Evolutionary conservation across 2,888 invertebrate genomes (phyloP), one percentile per base, ranked within the genome.

Genomic region (Protonemura montana): DNA sequence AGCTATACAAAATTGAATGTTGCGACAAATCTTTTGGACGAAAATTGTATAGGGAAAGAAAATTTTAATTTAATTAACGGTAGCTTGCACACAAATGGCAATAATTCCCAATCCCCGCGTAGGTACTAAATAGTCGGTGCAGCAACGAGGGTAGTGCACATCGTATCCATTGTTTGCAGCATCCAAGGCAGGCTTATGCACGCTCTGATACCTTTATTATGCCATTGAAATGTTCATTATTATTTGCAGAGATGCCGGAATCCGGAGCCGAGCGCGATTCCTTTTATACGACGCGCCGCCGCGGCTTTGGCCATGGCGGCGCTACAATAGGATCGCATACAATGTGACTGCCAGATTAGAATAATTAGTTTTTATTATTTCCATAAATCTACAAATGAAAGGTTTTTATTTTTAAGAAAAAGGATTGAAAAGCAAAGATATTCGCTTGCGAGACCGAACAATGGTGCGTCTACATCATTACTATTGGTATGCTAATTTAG

Each of bases 301-400:
- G 16, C 59, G 59, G 59, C 59, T 59, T 59, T 59, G 59, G 59
- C 7, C 59, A 21, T 2, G 59, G 35, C 10, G 35, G 59, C 13
- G 59, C 59, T 13, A 82, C 82, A 30, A 82, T 29, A 29, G 30
- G 16, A 29, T 82, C 5, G 41, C 82, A 41, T 30, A 82, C 82
- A 82, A 82, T 82, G 82, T n/a, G 78, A 78, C 82, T 41, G 41
- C n/a, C 82, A 41, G 82, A 82, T 82, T 82, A 41, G 82, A 82
- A 41, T 41, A 82, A 82, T 82, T 82, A 82, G 82, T 82, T 82
- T 82, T 82, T 82, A 82, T 35, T 41, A 82, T 82, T 82, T 82
- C 82, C 82, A 82, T 82, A 82, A 82, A 82, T 81, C 81, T 29
- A n/a, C 81, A 81, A 30, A 81, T n/a, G 29, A 78, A 27, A 27